Evolutionary conservation across 1,140 invertebrate genomes (phyloP).

Genomic region (Cyclina sinensis): DNA sequence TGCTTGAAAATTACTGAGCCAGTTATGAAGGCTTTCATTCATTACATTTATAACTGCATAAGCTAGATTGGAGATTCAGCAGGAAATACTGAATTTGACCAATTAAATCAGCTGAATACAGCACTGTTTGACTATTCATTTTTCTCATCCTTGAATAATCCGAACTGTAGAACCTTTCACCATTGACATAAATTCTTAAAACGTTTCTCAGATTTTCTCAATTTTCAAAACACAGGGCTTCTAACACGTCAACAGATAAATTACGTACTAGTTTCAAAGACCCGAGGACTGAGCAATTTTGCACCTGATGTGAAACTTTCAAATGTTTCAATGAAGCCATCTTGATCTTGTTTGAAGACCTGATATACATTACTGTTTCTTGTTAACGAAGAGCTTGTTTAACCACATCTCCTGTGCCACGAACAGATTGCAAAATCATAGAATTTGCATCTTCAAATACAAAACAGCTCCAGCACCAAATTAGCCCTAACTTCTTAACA

Average conservation of each 20-base stretch:
- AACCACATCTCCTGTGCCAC: conserved; percentile 69
- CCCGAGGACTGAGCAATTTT: conserved; percentile 53
- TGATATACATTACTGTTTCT: conserved; percentile 10
- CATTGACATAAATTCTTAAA: conserved; percentile 24
- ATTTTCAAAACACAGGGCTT: neutral
- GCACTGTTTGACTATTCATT: neutral
- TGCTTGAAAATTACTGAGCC: neutral
- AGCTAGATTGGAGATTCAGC: neutral
- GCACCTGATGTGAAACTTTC: conserved; percentile 25
- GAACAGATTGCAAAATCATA: conserved; percentile 62
- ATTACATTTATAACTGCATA: conserved; percentile 5
- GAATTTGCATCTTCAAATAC: conserved; percentile 66
- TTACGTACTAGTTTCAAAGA: neutral
- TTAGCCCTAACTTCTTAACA: conserved; percentile 60
- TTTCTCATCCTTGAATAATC: conserved; percentile 28
- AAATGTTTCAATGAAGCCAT: neutral
- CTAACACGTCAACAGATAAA: conserved; percentile 9
- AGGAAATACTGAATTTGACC: conserved; percentile 12
- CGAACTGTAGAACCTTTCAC: conserved; percentile 1
- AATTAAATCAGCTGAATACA: neutral
- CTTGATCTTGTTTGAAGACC: conserved; percentile 14
- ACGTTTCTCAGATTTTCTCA: conserved; percentile 16
- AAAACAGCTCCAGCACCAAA: conserved; percentile 70
- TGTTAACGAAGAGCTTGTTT: conserved; percentile 57
- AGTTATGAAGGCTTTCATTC: neutral